Base-by-base conservation (phyloP, 2,888 invertebrate species). In the Synergus itoensis region DNA sequence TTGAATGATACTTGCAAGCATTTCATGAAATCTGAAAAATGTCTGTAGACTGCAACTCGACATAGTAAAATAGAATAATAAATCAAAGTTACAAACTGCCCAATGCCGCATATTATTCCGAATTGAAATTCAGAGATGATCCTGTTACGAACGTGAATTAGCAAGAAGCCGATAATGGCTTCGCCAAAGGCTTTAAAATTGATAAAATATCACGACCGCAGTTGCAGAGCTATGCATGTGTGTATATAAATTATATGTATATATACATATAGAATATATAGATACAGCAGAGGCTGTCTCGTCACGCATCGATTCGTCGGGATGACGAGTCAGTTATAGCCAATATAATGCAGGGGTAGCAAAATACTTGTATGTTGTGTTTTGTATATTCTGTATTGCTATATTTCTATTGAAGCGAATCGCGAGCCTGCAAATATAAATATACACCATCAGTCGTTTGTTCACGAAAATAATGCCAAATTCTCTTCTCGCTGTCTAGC, bases 111-210 rank as follows among this genome's bases (percentile, higher is more conserved):
- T 73, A 81, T 81, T 84, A 77, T 82, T 81, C 76, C 45, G 75
- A 81, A 84, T 77, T 79, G 82, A 85, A 87, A 88, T 86, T 87
- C 83, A 85, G 83, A 83, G 85, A 86, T 89, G 87, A 88, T 88
- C 86, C 84, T 82, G 85, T 86, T 86, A 84, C 84, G 77, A 81
- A 83, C 81, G 79, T 87, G 86, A 86, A 88, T 87, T 87, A 88
- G 84, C 83, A 85, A 84, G 79, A 82, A 82, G 82, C 83, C 81
- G 83, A 86, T 88, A 85, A 89, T 88, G 88, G 87, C 80, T 78
- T 77, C 80, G 79, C 16, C 83, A 80, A 82, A 81, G 82, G 82
- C 82, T 83, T 78, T 84, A 78, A 81, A 84, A 86, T 86, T 85
- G 84, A 84, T 85, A 84, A 85, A 86, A 86, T 79, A 82, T 81